These are phyloP conservation scores for Oryzias curvinotus DNA, from an alignment of 2,113 vertebrate genomes.

Conservation along the genomic window DNA sequence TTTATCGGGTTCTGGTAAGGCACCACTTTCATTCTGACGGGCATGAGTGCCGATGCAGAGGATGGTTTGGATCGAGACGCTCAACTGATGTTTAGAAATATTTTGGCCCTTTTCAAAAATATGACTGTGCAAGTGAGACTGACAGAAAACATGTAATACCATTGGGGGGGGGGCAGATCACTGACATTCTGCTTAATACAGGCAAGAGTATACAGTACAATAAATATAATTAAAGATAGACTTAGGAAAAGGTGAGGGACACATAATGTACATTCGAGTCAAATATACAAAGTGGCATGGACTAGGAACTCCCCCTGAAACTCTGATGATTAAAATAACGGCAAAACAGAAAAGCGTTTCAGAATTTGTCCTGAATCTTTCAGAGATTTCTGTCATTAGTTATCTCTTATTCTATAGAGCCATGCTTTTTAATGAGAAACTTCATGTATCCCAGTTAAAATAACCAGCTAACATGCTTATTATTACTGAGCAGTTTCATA, in stretches of 20 bases:
- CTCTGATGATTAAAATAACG: slow-evolving; percentile 48
- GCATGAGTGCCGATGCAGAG: slow-evolving; percentile 5
- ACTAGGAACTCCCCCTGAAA: slow-evolving; percentile 58
- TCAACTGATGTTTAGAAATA: slow-evolving; percentile 1
- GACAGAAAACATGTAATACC: slow-evolving; percentile 15
- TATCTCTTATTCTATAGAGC: slow-evolving; percentile 19
- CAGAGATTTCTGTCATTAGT: slow-evolving; percentile 38
- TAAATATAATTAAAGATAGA: slow-evolving; percentile 71
- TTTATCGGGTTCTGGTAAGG: slow-evolving; percentile 47
- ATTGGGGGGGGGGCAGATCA: slow-evolving; percentile 33
- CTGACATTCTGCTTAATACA: slow-evolving; percentile 43
- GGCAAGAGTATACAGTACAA: slow-evolving; percentile 52
- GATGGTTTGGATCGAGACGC: background rate
- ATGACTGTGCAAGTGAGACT: slow-evolving; percentile 6
- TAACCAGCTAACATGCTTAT: slow-evolving; percentile 26
- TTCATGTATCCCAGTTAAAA: slow-evolving; percentile 11
- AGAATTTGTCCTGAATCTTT: slow-evolving; percentile 59
- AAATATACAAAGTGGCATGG: slow-evolving; percentile 63
- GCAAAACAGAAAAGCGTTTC: slow-evolving; percentile 14
- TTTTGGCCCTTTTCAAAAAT: slow-evolving; percentile 31
- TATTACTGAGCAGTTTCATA: slow-evolving; percentile 11
- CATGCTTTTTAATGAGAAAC: slow-evolving; percentile 21
- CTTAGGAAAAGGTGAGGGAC: slow-evolving; percentile 38
- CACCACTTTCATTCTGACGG: slow-evolving; percentile 46
- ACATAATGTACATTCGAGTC: slow-evolving; percentile 68